A percentile compares a stretch with the other conserved stretches of the same genome.
Evolutionary conservation across 2,797 vertebrate genomes (phyloP).

Genomic region (Rhodeus uyekii): DNA sequence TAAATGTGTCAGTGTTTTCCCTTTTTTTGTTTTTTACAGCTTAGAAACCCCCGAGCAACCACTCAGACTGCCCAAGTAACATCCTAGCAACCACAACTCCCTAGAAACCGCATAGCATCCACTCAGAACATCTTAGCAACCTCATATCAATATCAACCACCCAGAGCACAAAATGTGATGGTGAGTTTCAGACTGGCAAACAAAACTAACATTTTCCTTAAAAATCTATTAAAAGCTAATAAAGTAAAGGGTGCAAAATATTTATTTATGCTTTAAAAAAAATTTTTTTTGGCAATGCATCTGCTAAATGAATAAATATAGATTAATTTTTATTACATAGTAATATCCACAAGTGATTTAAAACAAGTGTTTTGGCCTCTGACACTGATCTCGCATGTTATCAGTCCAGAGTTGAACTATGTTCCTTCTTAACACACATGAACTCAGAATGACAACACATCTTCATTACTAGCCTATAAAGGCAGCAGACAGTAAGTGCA

Average conservation of each 20-base stretch:
- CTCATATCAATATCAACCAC: not conserved
- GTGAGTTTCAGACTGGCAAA: not conserved
- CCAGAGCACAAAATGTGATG: not conserved
- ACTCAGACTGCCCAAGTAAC: not conserved
- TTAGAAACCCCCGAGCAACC: not conserved
- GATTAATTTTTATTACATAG: too few relatives aligned
- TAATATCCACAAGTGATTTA: not conserved
- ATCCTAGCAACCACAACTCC: not conserved
- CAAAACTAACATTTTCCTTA: not conserved
- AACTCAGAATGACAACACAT: slow-evolving; percentile 57
- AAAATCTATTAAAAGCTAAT: not conserved
- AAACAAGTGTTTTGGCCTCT: slow-evolving; percentile 35
- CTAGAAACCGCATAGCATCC: not conserved
- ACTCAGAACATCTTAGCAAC: not conserved
- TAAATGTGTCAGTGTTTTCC: too few relatives aligned
- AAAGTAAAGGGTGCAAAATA: not conserved
- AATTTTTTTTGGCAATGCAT: not conserved
- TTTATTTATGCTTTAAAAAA: not conserved
- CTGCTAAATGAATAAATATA: not conserved
- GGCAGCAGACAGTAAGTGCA: slow-evolving; percentile 69
- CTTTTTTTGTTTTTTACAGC: too few relatives aligned
- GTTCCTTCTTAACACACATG: slow-evolving; percentile 48
- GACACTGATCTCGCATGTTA: slow-evolving; percentile 62
- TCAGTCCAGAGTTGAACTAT: slow-evolving; percentile 73
- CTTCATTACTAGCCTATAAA: slow-evolving; percentile 77